These are phyloP conservation scores for Leucopternis melanops DNA, from an alignment of 2,113 vertebrate genomes.

Conservation along the genomic window DNA sequence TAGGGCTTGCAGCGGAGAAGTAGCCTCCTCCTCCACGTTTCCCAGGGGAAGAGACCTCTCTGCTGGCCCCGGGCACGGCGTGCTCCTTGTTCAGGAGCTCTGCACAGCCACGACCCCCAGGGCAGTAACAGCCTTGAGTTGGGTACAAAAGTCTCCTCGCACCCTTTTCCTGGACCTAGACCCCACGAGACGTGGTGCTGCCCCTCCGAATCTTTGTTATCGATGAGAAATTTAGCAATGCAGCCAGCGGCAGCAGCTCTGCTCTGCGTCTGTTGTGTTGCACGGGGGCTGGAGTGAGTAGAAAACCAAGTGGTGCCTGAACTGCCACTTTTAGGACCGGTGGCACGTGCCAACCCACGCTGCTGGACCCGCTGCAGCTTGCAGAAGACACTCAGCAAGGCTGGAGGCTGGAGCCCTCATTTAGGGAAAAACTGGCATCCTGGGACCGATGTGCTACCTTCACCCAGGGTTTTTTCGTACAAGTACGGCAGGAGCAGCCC, in stretches of 20 bases:
- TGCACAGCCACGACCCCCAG: fast-evolving
- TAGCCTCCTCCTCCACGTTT: neutral
- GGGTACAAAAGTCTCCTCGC: neutral
- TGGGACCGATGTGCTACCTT: neutral
- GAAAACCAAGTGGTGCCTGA: neutral
- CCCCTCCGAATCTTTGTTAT: neutral
- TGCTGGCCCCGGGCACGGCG: fast-evolving
- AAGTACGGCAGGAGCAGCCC: neutral
- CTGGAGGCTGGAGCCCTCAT: neutral
- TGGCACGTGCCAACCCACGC: neutral
- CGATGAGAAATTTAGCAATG: neutral
- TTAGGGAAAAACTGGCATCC: neutral
- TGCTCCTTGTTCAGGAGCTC: neutral
- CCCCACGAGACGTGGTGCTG: neutral
- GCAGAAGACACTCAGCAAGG: neutral
- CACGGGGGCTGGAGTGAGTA: neutral
- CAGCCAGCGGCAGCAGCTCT: neutral
- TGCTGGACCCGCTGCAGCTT: neutral
- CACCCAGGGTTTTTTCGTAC: neutral
- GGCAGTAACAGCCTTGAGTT: neutral
- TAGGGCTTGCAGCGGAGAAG: neutral
- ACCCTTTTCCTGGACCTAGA: neutral
- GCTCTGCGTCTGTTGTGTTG: neutral
- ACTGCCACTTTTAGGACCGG: neutral
- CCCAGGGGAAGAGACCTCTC: neutral